A percentile compares a stretch with the other conserved stretches of the same genome.
Evolutionary conservation across 2,797 vertebrate genomes (phyloP).

Genomic region (Allobates femoralis): DNA sequence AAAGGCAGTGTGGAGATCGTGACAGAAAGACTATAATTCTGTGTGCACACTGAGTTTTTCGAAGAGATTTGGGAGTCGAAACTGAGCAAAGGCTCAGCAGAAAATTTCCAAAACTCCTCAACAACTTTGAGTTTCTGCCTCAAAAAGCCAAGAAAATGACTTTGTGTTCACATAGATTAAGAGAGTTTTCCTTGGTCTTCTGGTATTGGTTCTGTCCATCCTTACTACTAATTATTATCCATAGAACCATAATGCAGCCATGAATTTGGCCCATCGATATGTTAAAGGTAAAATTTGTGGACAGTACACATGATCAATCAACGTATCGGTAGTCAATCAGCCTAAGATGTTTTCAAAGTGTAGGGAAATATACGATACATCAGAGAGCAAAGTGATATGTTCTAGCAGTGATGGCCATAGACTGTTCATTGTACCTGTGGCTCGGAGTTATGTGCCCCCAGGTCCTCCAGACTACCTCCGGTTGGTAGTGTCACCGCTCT

Average conservation of each 20-base stretch:
- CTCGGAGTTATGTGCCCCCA: slow-evolving; percentile 33
- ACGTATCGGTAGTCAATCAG: background rate
- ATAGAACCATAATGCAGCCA: background rate
- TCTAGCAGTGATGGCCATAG: background rate
- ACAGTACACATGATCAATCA: too few species aligned
- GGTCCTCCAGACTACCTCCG: slow-evolving; percentile 55
- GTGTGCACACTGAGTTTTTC: too few species aligned
- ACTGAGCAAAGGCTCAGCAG: too few species aligned
- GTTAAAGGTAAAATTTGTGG: too few species aligned
- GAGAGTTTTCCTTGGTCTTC: background rate
- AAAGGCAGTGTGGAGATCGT: too few species aligned
- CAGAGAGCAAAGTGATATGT: background rate
- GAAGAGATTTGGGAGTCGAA: too few species aligned
- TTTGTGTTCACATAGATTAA: background rate
- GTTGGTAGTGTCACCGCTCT: slow-evolving; percentile 29
- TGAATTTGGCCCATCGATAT: too few species aligned
- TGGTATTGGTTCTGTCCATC: background rate
- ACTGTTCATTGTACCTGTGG: background rate
- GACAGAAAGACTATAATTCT: too few species aligned
- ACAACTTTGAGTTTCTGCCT: too few species aligned
- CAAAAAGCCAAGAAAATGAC: too few species aligned
- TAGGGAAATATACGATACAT: background rate
- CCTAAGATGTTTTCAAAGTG: background rate
- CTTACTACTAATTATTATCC: background rate
- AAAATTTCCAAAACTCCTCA: too few species aligned